phyloP scores from a whole-genome alignment of 2,888 invertebrate genomes.

The Orthosia gothica region DNA sequence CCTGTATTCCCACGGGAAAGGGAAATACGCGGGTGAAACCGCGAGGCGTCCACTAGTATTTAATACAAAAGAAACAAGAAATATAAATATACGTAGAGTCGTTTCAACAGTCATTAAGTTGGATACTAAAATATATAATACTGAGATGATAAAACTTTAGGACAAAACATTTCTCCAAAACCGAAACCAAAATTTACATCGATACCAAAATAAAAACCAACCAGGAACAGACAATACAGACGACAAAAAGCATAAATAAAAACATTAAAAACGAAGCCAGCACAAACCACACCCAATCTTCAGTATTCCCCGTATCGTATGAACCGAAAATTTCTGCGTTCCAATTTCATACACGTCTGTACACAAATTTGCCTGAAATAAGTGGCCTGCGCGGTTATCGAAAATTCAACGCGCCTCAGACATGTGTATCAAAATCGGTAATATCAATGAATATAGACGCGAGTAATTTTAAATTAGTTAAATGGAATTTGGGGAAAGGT shows the following conservation, averaged over 20 bases:
- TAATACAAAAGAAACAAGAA: no score
- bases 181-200: not conserved
- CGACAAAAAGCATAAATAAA: conserved; percentile 6
- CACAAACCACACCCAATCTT: conserved; percentile 33
- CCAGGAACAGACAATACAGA: not conserved
- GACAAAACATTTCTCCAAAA: not conserved
- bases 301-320: conserved; percentile 49
- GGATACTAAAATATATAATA: not conserved
- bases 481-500: conserved; percentile 1
- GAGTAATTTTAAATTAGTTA: conserved; percentile 47
- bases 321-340: conserved; percentile 70
- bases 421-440: conserved; percentile 70
- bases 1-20: no score
- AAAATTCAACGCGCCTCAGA: conserved; percentile 76
- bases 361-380: conserved; percentile 84
- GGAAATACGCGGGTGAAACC: no score
- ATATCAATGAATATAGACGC: conserved; percentile 47
- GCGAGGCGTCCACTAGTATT: no score
- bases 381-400: conserved; percentile 82
- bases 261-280: conserved; percentile 41
- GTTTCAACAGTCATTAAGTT: not conserved
- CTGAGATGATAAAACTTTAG: no score
- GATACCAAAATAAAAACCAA: not conserved
- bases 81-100: no score
- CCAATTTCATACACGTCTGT: conserved; percentile 82